Percentiles rank a stretch among this genome's conserved stretches.
phyloP scores from a whole-genome alignment of 2,797 vertebrate genomes.

The Melopsittacus undulatus region DNA sequence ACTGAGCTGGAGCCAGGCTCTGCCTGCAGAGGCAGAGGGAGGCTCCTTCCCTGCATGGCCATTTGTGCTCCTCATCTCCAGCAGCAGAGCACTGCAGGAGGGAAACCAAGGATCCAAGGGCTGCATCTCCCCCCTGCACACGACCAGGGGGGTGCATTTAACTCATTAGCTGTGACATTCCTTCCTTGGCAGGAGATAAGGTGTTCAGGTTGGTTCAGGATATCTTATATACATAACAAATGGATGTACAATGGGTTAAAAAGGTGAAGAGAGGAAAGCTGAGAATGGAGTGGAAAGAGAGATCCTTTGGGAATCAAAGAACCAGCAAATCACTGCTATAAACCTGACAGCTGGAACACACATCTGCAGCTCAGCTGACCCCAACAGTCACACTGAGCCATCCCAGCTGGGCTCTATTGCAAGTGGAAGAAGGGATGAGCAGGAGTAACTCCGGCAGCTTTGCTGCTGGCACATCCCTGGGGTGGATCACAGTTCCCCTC shows the following conservation, averaged over 20 bases:
- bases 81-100: accelerated
- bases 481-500: background rate
- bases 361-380: background rate
- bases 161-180: background rate
- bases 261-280: constrained; percentile 1
- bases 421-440: background rate
- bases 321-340: background rate
- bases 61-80: background rate
- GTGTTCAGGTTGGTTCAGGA: constrained; percentile 13
- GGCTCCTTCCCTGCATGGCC: background rate
- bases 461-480: background rate
- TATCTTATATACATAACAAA: background rate
- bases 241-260: background rate
- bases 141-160: accelerated
- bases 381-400: accelerated
- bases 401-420: accelerated
- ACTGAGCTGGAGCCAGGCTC: accelerated
- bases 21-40: background rate
- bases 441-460: background rate
- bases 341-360: background rate
- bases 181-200: constrained; percentile 18
- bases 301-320: constrained; percentile 57
- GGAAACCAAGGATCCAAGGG: accelerated
- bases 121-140: background rate
- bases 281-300: background rate